These are phyloP conservation scores for Melipona quadrifasciata DNA, from an alignment of 1,140 invertebrate genomes.

Conservation along the genomic window DNA sequence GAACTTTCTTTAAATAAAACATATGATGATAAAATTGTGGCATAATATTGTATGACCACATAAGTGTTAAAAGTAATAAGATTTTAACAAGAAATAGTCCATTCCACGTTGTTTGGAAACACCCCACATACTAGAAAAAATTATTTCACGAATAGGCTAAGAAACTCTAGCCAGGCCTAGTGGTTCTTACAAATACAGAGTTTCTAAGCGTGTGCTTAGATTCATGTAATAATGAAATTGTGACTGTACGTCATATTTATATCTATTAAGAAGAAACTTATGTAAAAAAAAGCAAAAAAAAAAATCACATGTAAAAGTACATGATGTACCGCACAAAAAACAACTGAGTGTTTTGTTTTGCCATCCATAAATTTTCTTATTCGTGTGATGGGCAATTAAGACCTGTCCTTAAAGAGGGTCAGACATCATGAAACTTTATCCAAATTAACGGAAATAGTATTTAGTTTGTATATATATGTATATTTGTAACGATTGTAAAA, in stretches of 20 bases:
- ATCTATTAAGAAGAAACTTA: slow-evolving; percentile 46
- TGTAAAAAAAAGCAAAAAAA: slow-evolving; percentile 45
- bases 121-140: slow-evolving; percentile 61
- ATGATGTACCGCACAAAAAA: slow-evolving; percentile 67
- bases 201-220: slow-evolving; percentile 56
- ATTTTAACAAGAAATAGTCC: slow-evolving; percentile 73
- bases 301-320: slow-evolving; percentile 57
- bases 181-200: slow-evolving; percentile 54
- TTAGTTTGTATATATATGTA: slow-evolving; percentile 72
- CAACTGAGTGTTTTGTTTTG: slow-evolving; percentile 59
- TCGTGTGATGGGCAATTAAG: slow-evolving; percentile 38
- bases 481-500: slow-evolving; percentile 72
- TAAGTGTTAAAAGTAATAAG: slow-evolving; percentile 75
- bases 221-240: slow-evolving; percentile 40
- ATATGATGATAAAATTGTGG: slow-evolving; percentile 70
- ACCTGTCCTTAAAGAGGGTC: slow-evolving; percentile 16
- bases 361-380: slow-evolving; percentile 60
- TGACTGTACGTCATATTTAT: slow-evolving; percentile 47
- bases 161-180: slow-evolving; percentile 66
- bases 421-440: slow-evolving; percentile 61
- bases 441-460: slow-evolving; percentile 57
- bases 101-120: slow-evolving; percentile 74
- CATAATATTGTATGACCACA: slow-evolving; percentile 72
- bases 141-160: slow-evolving; percentile 55
- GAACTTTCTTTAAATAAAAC: slow-evolving; percentile 71